Evolutionary conservation across 1,140 invertebrate species (phyloP).

Genomic region (Pentalonia nigronervosa): DNA sequence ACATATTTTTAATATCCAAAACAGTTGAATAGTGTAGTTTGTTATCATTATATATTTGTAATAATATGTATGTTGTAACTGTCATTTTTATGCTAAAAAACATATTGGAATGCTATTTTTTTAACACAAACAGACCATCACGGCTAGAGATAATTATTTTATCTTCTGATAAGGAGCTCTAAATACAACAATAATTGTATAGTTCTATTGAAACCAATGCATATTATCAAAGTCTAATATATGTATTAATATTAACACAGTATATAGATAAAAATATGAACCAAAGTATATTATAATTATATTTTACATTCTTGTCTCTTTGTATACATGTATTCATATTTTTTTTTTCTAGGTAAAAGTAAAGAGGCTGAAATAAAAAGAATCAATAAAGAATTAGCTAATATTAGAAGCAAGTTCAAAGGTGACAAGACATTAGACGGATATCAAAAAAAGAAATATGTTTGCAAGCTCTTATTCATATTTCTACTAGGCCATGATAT

Average conservation of each 20-base stretch:
- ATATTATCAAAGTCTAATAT: not conserved
- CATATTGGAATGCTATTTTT: not conserved
- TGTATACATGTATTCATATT: not conserved
- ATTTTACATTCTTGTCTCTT: not conserved
- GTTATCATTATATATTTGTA: not conserved
- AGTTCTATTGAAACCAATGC: not conserved
- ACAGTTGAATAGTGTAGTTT: not conserved
- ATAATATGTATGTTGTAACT: not conserved
- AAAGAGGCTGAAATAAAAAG: conserved; percentile 99
- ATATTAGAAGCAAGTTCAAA: conserved; percentile 99
- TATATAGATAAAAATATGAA: not conserved
- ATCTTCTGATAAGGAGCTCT: not conserved
- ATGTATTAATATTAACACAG: not conserved
- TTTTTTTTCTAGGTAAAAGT: conserved; percentile 83
- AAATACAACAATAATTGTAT: not conserved
- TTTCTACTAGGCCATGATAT: conserved; percentile 99
- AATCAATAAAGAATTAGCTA: conserved; percentile 99
- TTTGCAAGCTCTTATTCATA: conserved; percentile 99
- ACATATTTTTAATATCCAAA: not conserved
- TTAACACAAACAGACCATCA: not conserved
- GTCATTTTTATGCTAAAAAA: not conserved
- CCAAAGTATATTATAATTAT: not conserved
- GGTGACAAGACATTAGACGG: conserved; percentile 99
- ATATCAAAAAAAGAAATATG: conserved; percentile 99
- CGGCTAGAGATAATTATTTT: conserved; percentile 14